Conservation (phyloP, 2,888 invertebrate species). For the Trichogramma evanescens region DNA sequence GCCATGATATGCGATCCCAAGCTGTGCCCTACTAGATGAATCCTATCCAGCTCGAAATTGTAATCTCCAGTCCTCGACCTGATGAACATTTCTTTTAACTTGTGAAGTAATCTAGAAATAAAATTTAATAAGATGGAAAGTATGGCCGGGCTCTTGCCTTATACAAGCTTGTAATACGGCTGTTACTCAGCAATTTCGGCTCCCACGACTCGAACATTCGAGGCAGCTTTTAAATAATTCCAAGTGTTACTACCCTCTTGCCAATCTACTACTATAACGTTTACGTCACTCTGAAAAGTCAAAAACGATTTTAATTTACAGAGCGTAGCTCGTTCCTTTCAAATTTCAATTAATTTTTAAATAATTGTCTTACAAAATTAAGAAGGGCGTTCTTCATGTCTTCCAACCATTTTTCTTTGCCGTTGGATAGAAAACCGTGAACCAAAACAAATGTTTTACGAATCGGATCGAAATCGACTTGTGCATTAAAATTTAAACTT, state of each 20-base stretch:
- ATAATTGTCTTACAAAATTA: constrained; percentile 48
- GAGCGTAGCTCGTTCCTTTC: too few species aligned
- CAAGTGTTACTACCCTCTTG: constrained; percentile 56
- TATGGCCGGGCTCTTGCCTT: too few species aligned
- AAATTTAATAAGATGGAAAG: too few species aligned
- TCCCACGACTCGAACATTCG: constrained; percentile 55
- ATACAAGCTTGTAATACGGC: too few species aligned
- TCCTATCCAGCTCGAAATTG: too few species aligned
- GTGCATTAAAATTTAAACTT: neutral
- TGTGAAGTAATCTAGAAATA: too few species aligned
- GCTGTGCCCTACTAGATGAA: constrained; percentile 59
- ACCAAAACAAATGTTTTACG: constrained; percentile 55
- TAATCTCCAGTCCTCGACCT: too few species aligned
- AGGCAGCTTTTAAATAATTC: constrained; percentile 58
- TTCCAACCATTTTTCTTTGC: constrained; percentile 55
- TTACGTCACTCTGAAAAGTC: constrained; percentile 52
- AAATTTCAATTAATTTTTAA: constrained; percentile 40
- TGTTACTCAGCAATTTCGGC: constrained; percentile 50
- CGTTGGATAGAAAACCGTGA: constrained; percentile 60
- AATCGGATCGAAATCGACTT: constrained; percentile 48
- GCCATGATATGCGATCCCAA: constrained; percentile 59
- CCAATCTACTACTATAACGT: constrained; percentile 61
- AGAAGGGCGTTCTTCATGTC: constrained; percentile 56
- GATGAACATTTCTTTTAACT: too few species aligned
- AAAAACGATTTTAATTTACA: too few species aligned